These are phyloP conservation scores for Mesembrinibis cayennensis DNA, from an alignment of 2,113 vertebrate species.

Conservation along the genomic window DNA sequence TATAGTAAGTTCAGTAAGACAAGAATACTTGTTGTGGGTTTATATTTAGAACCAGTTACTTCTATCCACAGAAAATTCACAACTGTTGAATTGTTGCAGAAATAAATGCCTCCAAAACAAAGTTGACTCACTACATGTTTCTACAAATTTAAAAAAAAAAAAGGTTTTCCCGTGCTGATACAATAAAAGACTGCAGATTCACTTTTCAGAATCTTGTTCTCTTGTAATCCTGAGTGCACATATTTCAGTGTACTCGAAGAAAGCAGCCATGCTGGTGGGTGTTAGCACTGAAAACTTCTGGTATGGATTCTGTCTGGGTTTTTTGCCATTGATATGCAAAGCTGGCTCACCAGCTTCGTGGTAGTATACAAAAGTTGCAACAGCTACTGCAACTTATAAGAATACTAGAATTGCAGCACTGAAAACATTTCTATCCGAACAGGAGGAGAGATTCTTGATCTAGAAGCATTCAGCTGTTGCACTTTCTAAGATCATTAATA, in stretches of 20 bases:
- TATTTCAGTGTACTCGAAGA: neutral
- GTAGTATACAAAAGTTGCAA: neutral
- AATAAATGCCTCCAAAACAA: slow-evolving; percentile 58
- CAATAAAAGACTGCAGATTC: neutral
- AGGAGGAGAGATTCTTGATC: neutral
- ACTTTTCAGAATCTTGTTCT: neutral
- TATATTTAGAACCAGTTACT: slow-evolving; percentile 64
- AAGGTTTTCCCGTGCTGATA: neutral
- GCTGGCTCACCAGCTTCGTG: neutral
- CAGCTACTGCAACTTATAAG: neutral
- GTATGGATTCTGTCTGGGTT: neutral
- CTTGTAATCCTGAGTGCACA: accelerated
- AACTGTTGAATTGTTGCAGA: slow-evolving; percentile 49
- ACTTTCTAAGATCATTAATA: neutral
- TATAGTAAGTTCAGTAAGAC: slow-evolving; percentile 39
- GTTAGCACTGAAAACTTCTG: neutral
- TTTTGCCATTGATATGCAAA: accelerated
- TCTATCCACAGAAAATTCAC: slow-evolving; percentile 57
- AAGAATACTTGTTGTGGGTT: slow-evolving; percentile 42
- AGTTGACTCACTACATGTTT: neutral
- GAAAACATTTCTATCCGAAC: neutral
- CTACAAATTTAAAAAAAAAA: neutral
- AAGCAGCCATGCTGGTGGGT: neutral
- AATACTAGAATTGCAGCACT: neutral
- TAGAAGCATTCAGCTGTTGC: accelerated